Evolutionary conservation across 2,113 vertebrate species (phyloP), one percentile per base, ranked within the genome.

Genomic region (Apteryx mantelli): DNA sequence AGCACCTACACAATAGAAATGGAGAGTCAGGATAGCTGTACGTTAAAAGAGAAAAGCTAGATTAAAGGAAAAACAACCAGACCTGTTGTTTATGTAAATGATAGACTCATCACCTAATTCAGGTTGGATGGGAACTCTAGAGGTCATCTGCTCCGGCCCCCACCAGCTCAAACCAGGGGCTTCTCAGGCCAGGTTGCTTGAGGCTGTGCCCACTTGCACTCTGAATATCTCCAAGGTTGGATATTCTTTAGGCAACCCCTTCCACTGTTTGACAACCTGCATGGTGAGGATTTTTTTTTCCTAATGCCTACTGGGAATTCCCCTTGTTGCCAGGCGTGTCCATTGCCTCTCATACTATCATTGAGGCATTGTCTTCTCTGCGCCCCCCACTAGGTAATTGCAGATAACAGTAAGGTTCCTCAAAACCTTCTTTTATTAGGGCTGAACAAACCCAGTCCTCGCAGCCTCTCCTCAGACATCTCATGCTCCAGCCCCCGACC

Each of bases 1-100:
- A 96, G 90, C 55, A 46, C 26, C 79, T 88, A 95, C 60, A 56
- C 88, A 89, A 86, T 80, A 88, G 56, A 68, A 58, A 20, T 61
- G 48, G 52, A 77, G 96, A 90, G 34, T 71, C 22, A 79, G 56
- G 60, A 81, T 80, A 78, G 81, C 40, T 58, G 82, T 42, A 53
- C 32, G 74, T 42, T 34, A 61, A 89, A 93, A 82, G 30, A 18
- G 50, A 53, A 78, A 71, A 55, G 22, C 40, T 38, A 38, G 11
- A 11, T 32, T 18, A 53, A 30, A 44, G 74, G 46, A 34, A 36
- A 24, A 48, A 77, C 42, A 32, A 36, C 21, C 66, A 52, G 70
- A 28, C 16, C 15, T 36, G 42, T 16, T 69, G 66, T 64, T 74
- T 76, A 38, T 48, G 46, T 48, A 48, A 48, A 18, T 48, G 46